Evolutionary conservation across 2,113 vertebrate genomes (phyloP), one percentile per base, ranked within the genome.

Genomic region (Uropsilus gracilis): DNA sequence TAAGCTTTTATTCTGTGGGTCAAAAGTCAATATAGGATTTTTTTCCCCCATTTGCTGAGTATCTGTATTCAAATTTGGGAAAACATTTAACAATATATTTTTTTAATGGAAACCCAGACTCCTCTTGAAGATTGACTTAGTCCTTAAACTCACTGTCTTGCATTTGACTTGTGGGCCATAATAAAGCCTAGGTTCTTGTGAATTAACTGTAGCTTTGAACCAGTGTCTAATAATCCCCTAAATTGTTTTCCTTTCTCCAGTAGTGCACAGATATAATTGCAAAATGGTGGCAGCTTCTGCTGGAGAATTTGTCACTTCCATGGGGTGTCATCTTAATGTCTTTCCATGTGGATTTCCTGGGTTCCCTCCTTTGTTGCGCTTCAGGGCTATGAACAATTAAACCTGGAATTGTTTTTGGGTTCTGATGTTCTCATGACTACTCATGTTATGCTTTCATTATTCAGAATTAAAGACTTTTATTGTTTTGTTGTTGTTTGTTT

Each of bases 51-150:
- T 42, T 48, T 86, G 28, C 82, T 78, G 28, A 88, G 46, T 72
- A 24, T 59, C 77, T 77, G 5, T 88, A 37, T 69, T 89, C 48
- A 94, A 94, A 61, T 71, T 34, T 77, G 39, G 39, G 57, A 81
- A 92, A 89, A 66, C 72, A 66, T 30, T 30, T 39, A 69, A 55
- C 50, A 55, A 89, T 34, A 42, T 80, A 18, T 59, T 96, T 86
- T 68, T 66, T 66, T 37, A n/a, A 34, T 85, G 34, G 57, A 59
- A 81, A 48, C 20, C 4, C 32, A n/a, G 77, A 48, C 4, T 34
- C 37, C 59, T 50, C 55, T 59, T 11, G 71, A 44, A 64, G 24
- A 66, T 30, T 73, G 28, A 89, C 18, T 42, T n/a, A n/a, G 44
- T 61, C 59, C 28, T 61, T 28, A 10, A 26, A 30, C 7, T 26